Evolutionary conservation across 2,113 vertebrate species (phyloP).

Genomic region (Lathamus discolor): DNA sequence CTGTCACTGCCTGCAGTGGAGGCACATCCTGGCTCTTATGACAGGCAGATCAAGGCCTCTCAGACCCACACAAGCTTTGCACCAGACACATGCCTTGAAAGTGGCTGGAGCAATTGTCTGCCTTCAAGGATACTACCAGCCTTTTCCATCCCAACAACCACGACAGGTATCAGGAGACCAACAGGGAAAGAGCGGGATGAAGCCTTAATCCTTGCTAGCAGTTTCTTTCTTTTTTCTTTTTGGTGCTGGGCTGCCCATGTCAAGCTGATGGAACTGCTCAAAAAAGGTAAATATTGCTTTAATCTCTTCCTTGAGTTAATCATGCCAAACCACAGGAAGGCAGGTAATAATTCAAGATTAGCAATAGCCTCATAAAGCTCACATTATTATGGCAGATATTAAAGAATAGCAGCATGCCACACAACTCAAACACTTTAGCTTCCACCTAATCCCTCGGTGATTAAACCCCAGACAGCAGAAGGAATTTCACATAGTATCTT

Average conservation of each 20-base stretch:
- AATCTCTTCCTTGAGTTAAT: conserved; percentile 20
- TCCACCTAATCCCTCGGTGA: conserved; percentile 6
- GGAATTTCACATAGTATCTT: background rate
- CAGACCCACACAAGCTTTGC: background rate
- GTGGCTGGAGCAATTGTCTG: accelerated
- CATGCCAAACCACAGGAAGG: conserved; percentile 20
- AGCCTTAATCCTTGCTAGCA: background rate
- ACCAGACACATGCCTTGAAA: background rate
- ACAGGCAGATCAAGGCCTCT: background rate
- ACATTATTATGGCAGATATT: background rate
- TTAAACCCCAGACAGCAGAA: conserved; percentile 24
- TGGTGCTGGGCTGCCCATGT: background rate
- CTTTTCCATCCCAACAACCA: background rate
- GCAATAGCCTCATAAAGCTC: background rate
- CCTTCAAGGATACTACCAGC: background rate
- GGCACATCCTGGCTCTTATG: background rate
- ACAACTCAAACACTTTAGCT: background rate
- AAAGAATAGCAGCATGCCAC: background rate
- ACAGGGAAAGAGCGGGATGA: background rate
- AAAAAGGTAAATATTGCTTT: background rate
- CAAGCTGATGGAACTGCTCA: background rate
- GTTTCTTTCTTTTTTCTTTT: background rate
- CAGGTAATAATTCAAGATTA: conserved; percentile 16
- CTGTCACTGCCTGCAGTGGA: background rate
- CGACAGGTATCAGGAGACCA: background rate